Percentiles rank a stretch among this genome's conserved stretches.
These are phyloP conservation scores for Sycophaga agraensis DNA, from an alignment of 1,140 invertebrate genomes.

Conservation along the genomic window DNA sequence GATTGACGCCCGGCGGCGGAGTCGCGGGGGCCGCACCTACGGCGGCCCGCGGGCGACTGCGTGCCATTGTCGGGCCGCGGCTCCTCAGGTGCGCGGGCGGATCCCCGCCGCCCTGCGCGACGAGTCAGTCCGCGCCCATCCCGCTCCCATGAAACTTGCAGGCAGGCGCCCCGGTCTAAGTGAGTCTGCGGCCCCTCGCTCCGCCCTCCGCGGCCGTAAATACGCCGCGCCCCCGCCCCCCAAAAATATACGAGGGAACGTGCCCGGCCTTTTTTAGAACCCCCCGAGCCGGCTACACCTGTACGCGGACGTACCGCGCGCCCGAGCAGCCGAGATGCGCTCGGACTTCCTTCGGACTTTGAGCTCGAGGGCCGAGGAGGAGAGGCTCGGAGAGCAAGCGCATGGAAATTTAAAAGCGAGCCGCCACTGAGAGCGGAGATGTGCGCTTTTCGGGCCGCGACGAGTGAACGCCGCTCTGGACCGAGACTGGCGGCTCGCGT, in stretches of 20 bases:
- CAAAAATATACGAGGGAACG: conserved; percentile 22
- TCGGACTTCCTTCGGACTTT: neutral
- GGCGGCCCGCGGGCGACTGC: no score
- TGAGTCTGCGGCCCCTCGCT: no score
- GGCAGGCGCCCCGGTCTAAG: neutral
- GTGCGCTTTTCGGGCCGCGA: neutral
- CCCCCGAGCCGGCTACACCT: neutral
- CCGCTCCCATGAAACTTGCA: conserved; percentile 27
- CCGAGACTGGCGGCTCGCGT: no score
- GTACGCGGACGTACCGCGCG: neutral
- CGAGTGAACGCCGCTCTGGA: neutral
- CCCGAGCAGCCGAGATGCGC: neutral
- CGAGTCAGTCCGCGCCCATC: conserved; percentile 6
- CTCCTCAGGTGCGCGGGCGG: no score
- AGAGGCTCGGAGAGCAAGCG: no score
- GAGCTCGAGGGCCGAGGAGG: no score
- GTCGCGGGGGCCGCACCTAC: no score
- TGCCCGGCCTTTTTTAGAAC: conserved; percentile 25
- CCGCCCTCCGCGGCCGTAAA: conserved; percentile 6
- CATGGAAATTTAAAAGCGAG: no score
- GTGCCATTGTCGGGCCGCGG: no score
- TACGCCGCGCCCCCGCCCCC: conserved; percentile 3
- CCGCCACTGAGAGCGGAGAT: no score
- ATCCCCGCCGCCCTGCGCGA: no score
- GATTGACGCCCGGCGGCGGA: no score